Evolutionary conservation across 2,888 invertebrate genomes (phyloP).

Genomic region (Alitta virens): DNA sequence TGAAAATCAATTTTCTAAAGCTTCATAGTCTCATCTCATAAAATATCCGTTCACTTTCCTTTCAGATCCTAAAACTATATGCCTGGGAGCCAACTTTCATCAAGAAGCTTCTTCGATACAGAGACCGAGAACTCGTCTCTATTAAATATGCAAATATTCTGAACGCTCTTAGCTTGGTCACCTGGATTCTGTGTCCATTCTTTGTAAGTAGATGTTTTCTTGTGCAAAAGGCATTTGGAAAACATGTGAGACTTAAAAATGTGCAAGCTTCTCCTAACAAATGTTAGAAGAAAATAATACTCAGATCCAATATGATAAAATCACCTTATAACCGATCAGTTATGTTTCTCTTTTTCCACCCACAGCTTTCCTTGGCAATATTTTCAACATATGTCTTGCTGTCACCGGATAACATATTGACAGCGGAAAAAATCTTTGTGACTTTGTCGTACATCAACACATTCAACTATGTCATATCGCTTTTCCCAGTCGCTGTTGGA

Average conservation of each 20-base stretch:
- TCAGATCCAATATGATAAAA: too few species aligned
- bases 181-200: neutral
- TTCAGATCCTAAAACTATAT: neutral
- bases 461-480: slow-evolving; percentile 11
- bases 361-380: slow-evolving; percentile 3
- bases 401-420: slow-evolving; percentile 10
- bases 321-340: too few species aligned
- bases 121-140: neutral
- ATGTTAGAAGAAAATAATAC: too few species aligned
- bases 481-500: slow-evolving; percentile 8
- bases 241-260: too few species aligned
- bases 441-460: slow-evolving; percentile 16
- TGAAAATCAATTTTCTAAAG: too few species aligned
- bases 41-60: too few species aligned
- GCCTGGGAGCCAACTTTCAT: neutral
- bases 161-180: neutral
- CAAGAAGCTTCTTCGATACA: neutral
- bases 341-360: too few species aligned
- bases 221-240: too few species aligned
- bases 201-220: too few species aligned
- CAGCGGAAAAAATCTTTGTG: slow-evolving; percentile 19
- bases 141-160: neutral
- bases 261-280: too few species aligned
- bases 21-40: too few species aligned
- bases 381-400: slow-evolving; percentile 8